Conservation (phyloP, 1,140 invertebrate genomes). For the honey bee (Apis mellifera) region Amel_HAv3.1 CM009933.2:10701001-10701500, state of each 20-base stretch:
- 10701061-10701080: too few species aligned
- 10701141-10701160: too few species aligned
- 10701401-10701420: slow-evolving; percentile 51
- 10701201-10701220: too few species aligned
- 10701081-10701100: too few species aligned
- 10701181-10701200: too few species aligned
- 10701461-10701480: slow-evolving; percentile 45
- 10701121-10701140: too few species aligned
- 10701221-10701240: neutral
- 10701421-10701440: slow-evolving; percentile 57
- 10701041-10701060: too few species aligned
- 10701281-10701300: slow-evolving; percentile 10
- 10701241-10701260: neutral
- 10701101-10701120: too few species aligned
- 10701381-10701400: slow-evolving; percentile 37
- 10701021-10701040: too few species aligned
- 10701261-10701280: neutral
- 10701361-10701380: slow-evolving; percentile 59
- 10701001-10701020: too few species aligned
- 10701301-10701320: slow-evolving; percentile 37
- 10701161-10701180: too few species aligned
- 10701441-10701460: slow-evolving; percentile 55
- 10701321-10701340: slow-evolving; percentile 10
- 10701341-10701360: slow-evolving; percentile 15
- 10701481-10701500: slow-evolving; percentile 14